Conservation (phyloP, 2,888 invertebrate species). For the Lochmaea crataegi region DNA sequence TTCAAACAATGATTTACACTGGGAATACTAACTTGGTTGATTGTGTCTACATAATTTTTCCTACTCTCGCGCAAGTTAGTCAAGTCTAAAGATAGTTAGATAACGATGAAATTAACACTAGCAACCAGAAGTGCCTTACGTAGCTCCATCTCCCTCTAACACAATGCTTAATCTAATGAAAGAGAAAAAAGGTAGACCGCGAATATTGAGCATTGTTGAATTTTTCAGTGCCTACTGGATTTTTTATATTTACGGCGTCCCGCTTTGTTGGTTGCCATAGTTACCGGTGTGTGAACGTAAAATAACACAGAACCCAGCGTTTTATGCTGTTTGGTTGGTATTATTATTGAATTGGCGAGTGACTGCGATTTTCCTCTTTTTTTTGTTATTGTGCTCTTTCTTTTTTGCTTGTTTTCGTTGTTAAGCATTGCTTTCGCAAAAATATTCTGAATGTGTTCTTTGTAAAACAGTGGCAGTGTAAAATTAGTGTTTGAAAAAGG, state of each 20-base stretch:
- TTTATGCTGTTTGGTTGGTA: constrained; percentile 10
- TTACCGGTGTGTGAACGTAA: constrained; percentile 62
- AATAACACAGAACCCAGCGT: constrained; percentile 56
- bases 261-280: constrained; percentile 63
- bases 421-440: not conserved
- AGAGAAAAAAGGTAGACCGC: constrained; percentile 45
- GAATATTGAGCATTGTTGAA: constrained; percentile 57
- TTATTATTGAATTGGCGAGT: constrained; percentile 15
- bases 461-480: not conserved
- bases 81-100: constrained; percentile 67
- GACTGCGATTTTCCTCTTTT: constrained; percentile 7
- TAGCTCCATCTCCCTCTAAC: constrained; percentile 45
- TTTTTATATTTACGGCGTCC: constrained; percentile 63
- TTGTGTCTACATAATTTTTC: constrained; percentile 65
- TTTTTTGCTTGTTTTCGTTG: not conserved
- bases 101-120: constrained; percentile 67
- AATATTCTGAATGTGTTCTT: not conserved
- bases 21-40: constrained; percentile 57
- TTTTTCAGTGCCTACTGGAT: constrained; percentile 55
- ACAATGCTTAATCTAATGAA: constrained; percentile 14
- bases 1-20: constrained; percentile 59
- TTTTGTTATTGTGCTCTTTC: not conserved
- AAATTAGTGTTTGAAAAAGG: not conserved
- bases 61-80: constrained; percentile 67
- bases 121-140: constrained; percentile 57